Conservation (phyloP, 2,797 vertebrate genomes). For the Protonibea diacanthus region DNA sequence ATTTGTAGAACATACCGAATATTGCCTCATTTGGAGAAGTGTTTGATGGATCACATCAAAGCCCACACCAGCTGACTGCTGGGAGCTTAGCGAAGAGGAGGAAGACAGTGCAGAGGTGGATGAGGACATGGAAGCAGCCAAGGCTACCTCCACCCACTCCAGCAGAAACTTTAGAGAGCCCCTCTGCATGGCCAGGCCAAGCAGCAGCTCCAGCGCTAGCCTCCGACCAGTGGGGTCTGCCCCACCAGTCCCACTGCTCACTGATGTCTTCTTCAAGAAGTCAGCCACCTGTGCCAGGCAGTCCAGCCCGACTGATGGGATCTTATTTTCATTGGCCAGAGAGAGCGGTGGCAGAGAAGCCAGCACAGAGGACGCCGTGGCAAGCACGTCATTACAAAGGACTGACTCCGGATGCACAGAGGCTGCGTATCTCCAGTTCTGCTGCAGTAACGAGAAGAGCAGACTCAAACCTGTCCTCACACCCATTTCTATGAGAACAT, state of each 20-base stretch:
- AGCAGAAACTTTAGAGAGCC: conserved; percentile 88
- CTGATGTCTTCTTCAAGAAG: conserved; percentile 88
- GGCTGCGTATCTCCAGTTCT: conserved; percentile 86
- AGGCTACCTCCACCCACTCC: conserved; percentile 89
- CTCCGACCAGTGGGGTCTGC: conserved; percentile 84
- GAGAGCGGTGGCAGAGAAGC: conserved; percentile 87
- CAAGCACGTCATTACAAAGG: conserved; percentile 88
- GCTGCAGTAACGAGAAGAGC: conserved; percentile 87
- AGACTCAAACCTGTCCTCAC: conserved; percentile 89
- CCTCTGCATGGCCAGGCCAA: conserved; percentile 87
- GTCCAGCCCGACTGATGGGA: conserved; percentile 87
- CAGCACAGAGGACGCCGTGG: conserved; percentile 86
- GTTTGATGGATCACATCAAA: conserved; percentile 87
- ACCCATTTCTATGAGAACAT: conserved; percentile 90
- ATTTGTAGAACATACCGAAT: conserved; percentile 77
- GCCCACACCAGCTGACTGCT: conserved; percentile 78
- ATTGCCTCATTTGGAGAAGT: conserved; percentile 88
- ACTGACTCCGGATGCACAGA: conserved; percentile 81
- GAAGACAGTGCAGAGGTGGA: conserved; percentile 66
- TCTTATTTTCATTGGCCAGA: conserved; percentile 89
- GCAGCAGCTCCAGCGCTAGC: conserved; percentile 86
- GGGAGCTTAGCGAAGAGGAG: conserved; percentile 67
- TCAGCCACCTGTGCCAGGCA: conserved; percentile 87
- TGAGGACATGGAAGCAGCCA: conserved; percentile 83
- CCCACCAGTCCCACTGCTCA: conserved; percentile 80